Evolutionary conservation across 2,113 vertebrate species (phyloP).

Genomic region (Symphodus melops): DNA sequence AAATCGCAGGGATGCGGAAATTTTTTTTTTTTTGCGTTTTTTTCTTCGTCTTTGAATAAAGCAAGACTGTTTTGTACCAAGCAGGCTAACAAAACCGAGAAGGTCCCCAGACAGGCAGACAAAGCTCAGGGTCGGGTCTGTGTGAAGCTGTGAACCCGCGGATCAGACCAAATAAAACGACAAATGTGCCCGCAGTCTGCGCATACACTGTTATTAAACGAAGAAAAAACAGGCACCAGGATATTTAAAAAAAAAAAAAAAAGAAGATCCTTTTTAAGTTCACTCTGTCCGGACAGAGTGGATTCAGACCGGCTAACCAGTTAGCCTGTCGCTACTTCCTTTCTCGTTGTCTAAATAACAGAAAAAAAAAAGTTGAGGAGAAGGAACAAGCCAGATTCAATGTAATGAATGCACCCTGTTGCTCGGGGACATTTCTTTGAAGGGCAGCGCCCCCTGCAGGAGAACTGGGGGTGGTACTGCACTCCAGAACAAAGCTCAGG

Average conservation of each 20-base stretch:
- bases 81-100: slow-evolving; percentile 47
- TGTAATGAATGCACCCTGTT: slow-evolving; percentile 67
- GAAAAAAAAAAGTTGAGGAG: slow-evolving; percentile 73
- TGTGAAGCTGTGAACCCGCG: slow-evolving; percentile 31
- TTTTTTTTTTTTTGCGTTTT: no score
- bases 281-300: slow-evolving; percentile 13
- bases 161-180: slow-evolving; percentile 6
- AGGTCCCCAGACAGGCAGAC: slow-evolving; percentile 44
- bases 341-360: slow-evolving; percentile 66
- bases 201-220: background rate
- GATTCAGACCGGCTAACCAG: slow-evolving; percentile 66
- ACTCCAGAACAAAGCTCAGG: background rate
- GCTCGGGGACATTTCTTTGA: background rate
- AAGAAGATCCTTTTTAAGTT: background rate
- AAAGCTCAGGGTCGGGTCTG: slow-evolving; percentile 60
- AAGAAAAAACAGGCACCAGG: background rate
- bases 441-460: slow-evolving; percentile 59
- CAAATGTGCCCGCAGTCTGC: slow-evolving; percentile 1
- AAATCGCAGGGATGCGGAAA: slow-evolving; percentile 4
- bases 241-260: no score
- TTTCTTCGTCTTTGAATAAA: slow-evolving; percentile 11
- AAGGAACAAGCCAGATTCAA: slow-evolving; percentile 61
- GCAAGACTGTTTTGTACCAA: slow-evolving; percentile 6
- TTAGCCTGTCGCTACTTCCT: slow-evolving; percentile 80
- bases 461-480: rapidly evolving